These are phyloP conservation scores for Tipula lateralis DNA, from an alignment of 2,888 invertebrate species.

Conservation along the genomic window DNA sequence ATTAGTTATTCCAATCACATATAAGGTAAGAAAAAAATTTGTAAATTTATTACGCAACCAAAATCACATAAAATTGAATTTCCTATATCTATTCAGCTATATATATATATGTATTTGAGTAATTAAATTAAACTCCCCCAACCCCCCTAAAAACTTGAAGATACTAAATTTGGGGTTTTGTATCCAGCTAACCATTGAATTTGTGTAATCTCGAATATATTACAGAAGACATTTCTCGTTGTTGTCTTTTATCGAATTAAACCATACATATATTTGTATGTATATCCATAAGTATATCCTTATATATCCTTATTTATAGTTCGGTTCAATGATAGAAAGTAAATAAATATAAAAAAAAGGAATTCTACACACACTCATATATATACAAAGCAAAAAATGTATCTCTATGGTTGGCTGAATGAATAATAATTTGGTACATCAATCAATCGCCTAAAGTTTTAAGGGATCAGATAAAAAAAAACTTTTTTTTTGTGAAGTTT, in stretches of 20 bases:
- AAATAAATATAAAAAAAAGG: background rate
- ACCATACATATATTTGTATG: background rate
- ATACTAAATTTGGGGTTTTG: background rate
- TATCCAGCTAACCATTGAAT: background rate
- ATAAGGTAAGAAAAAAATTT: background rate
- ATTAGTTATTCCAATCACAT: background rate
- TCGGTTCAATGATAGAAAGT: background rate
- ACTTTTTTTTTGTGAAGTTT: background rate
- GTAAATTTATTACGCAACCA: background rate
- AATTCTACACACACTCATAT: background rate
- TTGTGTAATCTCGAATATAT: background rate
- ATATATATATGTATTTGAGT: background rate
- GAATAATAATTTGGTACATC: constrained; percentile 24
- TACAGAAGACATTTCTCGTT: background rate
- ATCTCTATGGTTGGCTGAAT: background rate
- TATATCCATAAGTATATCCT: background rate
- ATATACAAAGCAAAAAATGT: background rate
- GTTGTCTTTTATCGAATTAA: background rate
- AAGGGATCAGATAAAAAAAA: background rate
- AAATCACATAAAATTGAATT: background rate
- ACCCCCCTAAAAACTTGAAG: background rate
- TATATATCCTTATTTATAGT: constrained; percentile 11
- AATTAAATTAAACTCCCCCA: background rate
- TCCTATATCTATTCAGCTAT: background rate
- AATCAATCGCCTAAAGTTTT: constrained; percentile 15